A percentile compares a stretch with the other conserved stretches of the same genome.
phyloP scores from a whole-genome alignment of 2,113 vertebrate species.

The Sardina pilchardus region DNA sequence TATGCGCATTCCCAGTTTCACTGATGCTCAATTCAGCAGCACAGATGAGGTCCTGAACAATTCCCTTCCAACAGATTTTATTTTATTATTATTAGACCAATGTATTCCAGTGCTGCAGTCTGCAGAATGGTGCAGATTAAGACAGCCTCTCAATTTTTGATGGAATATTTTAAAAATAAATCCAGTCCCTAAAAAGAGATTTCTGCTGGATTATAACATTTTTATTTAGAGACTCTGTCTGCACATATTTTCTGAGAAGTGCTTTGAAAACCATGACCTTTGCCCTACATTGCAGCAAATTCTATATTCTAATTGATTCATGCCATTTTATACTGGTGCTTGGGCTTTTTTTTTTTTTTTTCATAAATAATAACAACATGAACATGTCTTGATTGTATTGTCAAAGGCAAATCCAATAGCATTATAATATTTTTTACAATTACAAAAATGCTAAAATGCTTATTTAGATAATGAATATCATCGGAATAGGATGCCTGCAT shows the following conservation, averaged over 20 bases:
- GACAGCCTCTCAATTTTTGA: not conserved
- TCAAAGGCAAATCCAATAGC: not conserved
- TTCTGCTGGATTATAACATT: not conserved
- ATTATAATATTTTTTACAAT: not conserved
- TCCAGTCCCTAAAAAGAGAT: not conserved
- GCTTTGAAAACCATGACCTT: constrained; percentile 10
- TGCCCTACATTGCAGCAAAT: not conserved
- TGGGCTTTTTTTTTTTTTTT: not conserved
- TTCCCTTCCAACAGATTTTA: not conserved
- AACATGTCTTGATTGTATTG: not conserved
- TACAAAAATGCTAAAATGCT: not conserved
- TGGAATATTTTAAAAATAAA: not conserved
- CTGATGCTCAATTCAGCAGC: not conserved
- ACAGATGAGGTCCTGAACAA: not conserved
- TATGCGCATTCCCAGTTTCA: not conserved
- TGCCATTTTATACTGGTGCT: not conserved
- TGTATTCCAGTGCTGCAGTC: not conserved
- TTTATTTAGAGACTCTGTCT: not conserved
- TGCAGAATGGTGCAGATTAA: not conserved
- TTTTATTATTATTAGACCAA: not conserved
- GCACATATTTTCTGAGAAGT: not conserved
- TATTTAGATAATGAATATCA: not conserved
- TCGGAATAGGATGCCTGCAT: not conserved
- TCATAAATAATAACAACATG: not conserved
- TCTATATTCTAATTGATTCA: not conserved